A percentile compares a stretch with the other conserved stretches of the same genome.
These are phyloP conservation scores for Casuarius casuarius DNA, from an alignment of 2,113 vertebrate species.

Conservation along the genomic window DNA sequence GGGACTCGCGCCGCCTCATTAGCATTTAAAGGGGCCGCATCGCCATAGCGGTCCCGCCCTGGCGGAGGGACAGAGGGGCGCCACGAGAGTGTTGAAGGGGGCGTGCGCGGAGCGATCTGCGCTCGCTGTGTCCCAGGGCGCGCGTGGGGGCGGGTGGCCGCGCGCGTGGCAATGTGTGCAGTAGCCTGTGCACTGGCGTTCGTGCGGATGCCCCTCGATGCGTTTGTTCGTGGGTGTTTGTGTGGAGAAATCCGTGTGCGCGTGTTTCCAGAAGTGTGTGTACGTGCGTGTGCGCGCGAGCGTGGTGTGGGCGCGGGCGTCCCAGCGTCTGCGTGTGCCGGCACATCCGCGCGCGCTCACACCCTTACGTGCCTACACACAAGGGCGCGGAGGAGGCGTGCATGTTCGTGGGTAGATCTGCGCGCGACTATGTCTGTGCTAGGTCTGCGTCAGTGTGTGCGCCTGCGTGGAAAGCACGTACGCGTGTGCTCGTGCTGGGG, in stretches of 20 bases:
- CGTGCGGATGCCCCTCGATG: too few species aligned
- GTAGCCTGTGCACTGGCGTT: too few species aligned
- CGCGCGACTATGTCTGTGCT: too few species aligned
- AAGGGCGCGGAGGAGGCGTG: too few species aligned
- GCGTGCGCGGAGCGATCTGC: background rate
- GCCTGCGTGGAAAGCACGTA: background rate
- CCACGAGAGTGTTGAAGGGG: too few species aligned
- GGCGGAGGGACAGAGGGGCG: too few species aligned
- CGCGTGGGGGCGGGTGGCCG: background rate
- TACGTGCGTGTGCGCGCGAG: background rate
- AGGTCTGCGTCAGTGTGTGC: too few species aligned
- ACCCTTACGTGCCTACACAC: too few species aligned
- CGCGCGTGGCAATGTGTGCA: too few species aligned
- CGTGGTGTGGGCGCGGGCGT: background rate
- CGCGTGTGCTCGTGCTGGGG: background rate
- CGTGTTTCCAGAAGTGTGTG: background rate
- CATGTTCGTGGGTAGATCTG: too few species aligned
- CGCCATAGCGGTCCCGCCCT: background rate
- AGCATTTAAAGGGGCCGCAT: slow-evolving; percentile 59
- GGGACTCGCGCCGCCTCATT: background rate
- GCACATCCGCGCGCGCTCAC: background rate
- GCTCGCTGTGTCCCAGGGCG: background rate
- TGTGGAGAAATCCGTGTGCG: background rate
- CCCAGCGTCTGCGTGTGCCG: background rate
- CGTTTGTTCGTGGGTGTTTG: too few species aligned